These are phyloP conservation scores for Brachionus paranguensis DNA, from an alignment of 1,140 invertebrate species.

Conservation along the genomic window DNA sequence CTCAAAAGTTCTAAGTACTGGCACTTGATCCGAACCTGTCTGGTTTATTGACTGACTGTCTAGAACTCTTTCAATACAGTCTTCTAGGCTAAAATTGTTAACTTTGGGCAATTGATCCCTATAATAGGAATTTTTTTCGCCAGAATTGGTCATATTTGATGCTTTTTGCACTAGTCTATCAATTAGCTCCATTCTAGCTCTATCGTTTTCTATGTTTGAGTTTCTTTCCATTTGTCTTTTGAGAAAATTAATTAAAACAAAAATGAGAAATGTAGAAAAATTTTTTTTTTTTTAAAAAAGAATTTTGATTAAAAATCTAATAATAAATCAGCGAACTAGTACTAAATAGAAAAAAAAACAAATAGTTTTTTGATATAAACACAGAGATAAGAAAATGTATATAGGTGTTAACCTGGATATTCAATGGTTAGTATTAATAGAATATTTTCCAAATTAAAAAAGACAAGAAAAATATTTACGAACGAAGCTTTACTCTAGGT, in stretches of 20 bases:
- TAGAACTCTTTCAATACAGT: constrained; percentile 15
- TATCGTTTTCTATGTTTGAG: constrained; percentile 31
- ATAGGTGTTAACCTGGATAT: not conserved
- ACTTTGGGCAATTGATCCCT: not conserved
- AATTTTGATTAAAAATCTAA: constrained; percentile 1
- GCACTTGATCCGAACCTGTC: not conserved
- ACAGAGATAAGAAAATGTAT: not conserved
- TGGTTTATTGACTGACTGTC: not conserved
- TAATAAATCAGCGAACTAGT: constrained; percentile 19
- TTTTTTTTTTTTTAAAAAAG: not conserved
- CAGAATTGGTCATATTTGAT: not conserved
- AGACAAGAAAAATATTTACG: not conserved
- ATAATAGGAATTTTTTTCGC: constrained; percentile 2
- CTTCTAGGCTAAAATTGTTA: constrained; percentile 5
- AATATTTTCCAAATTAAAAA: not conserved
- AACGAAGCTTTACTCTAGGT: not conserved
- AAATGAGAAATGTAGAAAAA: not conserved
- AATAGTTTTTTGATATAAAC: not conserved
- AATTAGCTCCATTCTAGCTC: constrained; percentile 20
- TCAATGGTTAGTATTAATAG: not conserved
- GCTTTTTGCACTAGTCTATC: constrained; percentile 9
- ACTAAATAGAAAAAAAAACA: constrained; percentile 20
- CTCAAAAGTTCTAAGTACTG: constrained; percentile 12
- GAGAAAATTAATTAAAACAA: constrained; percentile 6
- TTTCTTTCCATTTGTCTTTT: constrained; percentile 23